Base-by-base conservation (phyloP, 92 coral and sea anemone species). In the Zoanthus sociatus region DNA sequence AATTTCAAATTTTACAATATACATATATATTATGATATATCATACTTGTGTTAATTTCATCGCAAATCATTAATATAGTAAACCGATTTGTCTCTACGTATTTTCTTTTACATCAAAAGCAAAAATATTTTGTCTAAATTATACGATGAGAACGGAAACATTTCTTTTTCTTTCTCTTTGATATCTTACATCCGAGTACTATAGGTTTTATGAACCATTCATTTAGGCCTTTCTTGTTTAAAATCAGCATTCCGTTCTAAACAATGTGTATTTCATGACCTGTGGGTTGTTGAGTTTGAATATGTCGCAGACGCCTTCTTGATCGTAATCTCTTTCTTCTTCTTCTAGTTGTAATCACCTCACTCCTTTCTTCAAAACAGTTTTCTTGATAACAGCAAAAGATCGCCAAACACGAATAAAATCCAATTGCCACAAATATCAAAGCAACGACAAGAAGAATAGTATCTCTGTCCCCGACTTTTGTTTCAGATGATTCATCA, bases 301-400 rank as follows among this genome's bases (percentile, higher is more conserved):
- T 31, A 69, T 69, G 46, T 13, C 68, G 64, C 8, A 4, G 9
- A 54, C 53, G 82, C 20, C 69, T 78, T 46, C 71, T 78, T 54
- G 53, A 17, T 16, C 18, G 50, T 20, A 55, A 9, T 4, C 45
- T 66, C 67, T 15, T 66, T 12, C 14, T 21, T 81, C 30, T 66
- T 37, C 17, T 37, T 51, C 67, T 13, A 46, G 21, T 4, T 5
- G 58, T 56, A 9, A 46, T 15, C 31, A 37, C 18, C 2, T 0
- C 74, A 11, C 14, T 45, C 18, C 33, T 67, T 31, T 81, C 37
- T 18, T 63, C 75, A 21, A 81, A 81, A 64, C 74, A 81, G 75
- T 45, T 81, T 26, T 81, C 85, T 69, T 8, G 71, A 7, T 81
- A 71, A 26, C 85, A 81, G 4, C 85, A 81, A 17, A 66, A 68